Evolutionary conservation across 1,140 invertebrate species (phyloP), one percentile per base, ranked within the genome.

Genomic region (Ceratitis capitata): DNA sequence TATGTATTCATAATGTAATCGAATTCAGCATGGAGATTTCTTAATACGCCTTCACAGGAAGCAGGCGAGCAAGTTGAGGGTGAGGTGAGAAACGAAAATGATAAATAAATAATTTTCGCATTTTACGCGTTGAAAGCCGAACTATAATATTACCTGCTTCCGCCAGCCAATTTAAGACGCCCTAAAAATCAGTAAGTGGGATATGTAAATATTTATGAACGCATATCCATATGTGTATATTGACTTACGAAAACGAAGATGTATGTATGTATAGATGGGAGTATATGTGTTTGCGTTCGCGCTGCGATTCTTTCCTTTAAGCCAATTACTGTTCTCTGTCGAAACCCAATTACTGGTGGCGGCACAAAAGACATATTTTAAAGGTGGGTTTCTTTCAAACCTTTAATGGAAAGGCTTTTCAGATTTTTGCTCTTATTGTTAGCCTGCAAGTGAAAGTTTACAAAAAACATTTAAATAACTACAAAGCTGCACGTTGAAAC

Each of bases 1-100:
- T 78, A 78, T 78, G 69, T 45, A 45, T 29, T 78, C 69, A 47
- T 26, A 78, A 78, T 45, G 39, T 39, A 78, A 78, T 78, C 39
- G 69, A 78, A 78, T 78, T 78, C 19, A 42, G 69, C n/a, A 45
- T 78, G 69, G 35, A 78, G 45, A 78, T 78, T 78, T 78, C 23
- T n/a, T 78, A 78, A 45, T 78, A 47, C 39, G 39, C 69, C 69
- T 45, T 78, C 14, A 14, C 1, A 47, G 32, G 10, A 35, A 45
- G 39, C 6, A 78, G 45, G 45, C 45, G 19, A 64, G 23, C 42
- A 29, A 23, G n/a, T 35, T 35, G 69, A 23, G 51, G 3, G 45
- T 6, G 45, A 12, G 45, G 45, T 6, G 45, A 12, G 5, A 16
- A 64, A 16, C 32, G 45, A 78, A 69, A 10, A 56, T 45, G 35